Base-by-base conservation (phyloP, 1,140 invertebrate genomes). In the Drosophila biarmipes region DNA sequence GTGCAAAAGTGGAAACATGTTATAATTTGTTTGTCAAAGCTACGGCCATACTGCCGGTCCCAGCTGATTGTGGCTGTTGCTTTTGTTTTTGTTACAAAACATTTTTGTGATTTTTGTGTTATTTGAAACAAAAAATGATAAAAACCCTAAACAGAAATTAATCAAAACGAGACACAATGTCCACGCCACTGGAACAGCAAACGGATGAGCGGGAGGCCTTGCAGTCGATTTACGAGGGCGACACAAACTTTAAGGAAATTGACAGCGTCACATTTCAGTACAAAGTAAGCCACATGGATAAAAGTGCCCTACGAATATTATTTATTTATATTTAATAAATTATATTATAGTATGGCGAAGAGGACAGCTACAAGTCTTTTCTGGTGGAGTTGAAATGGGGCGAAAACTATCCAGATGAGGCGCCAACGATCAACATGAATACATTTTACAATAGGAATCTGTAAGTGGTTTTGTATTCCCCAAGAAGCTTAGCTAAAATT, bases 381-480 rank as follows among this genome's bases (percentile, higher is more conserved):
- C 89, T 98, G 42, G 89, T 99, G 52, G 97, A 99, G 93, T 95
- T 99, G 45, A 93, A 93, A 85, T 99, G 98, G 98, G 95, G 95
- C 31, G 93, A 95, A 6, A 95, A 95, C 55, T 99, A 99, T 93
- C 98, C 98, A 24, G 94, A 96, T 43, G 95, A 96, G 73, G 94
- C 95, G 76, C 98, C 98, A 34, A 92, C 89, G 8, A 94, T 98
- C 42, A 98, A 96, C 92, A 94, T 99, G 93, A 96, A 98, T 87
- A 95, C 96, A 29, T 99, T 99, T 93, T 99, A 98, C 90, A 99
- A 99, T 93, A 96, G 97, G 90, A 96, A 97, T 92, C 92, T 98
- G 97, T 98, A 94, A 95, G 96, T 95, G 85, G 14, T 27, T 46
- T 63, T 49, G 2, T 2, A 27, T 2, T 37, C 27, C 15, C 14